Evolutionary conservation across 2,888 invertebrate species (phyloP), one percentile per base, ranked within the genome.

Genomic region (Campoplex nolae): DNA sequence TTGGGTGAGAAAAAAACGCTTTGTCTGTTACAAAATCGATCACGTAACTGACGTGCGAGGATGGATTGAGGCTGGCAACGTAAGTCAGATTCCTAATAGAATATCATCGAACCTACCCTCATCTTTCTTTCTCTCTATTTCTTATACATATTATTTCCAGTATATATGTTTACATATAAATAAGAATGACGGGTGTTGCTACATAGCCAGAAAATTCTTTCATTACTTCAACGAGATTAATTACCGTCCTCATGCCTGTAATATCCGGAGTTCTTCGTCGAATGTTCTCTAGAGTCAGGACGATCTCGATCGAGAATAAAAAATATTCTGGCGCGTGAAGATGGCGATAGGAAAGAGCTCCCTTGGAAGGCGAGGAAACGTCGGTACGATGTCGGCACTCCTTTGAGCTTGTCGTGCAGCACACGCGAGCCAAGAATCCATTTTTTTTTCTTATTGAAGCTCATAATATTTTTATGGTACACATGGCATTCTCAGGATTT

Each of bases 151-250:
- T 11, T 62, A 32, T 62, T 3, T 4, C 16, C 32, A 32, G n/a
- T 23, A 9, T 54, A 58, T 71, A 32, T 13, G 32, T 42, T 42
- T 9, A 42, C 1, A 38, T 54, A 62, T 67, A 23, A 28, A 62
- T 75, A 83, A 65, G 23, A 32, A 56, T 73, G 74, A 78, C 32
- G 51, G 77, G 45, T 32, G 45, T 65, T 76, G n/a, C 70, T 54
- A 54, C 58, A 75, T 18, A 45, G 65, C 58, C n/a, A 58, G 78
- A 56, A 87, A 71, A 87, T 84, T 87, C 82, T 79, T 79, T 70
- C 70, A 54, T 45, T 74, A 73, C 48, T 71, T 84, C 68, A 3
- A 9, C 68, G 88, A 88, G 90, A 90, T 90, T 90, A 90, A 90
- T 90, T 90, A 88, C 88, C 77, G 68, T 71, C 81, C 76, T 88